Evolutionary conservation across 2,888 invertebrate species (phyloP), one percentile per base, ranked within the genome.

Genomic region (Palloptera scutellata): DNA sequence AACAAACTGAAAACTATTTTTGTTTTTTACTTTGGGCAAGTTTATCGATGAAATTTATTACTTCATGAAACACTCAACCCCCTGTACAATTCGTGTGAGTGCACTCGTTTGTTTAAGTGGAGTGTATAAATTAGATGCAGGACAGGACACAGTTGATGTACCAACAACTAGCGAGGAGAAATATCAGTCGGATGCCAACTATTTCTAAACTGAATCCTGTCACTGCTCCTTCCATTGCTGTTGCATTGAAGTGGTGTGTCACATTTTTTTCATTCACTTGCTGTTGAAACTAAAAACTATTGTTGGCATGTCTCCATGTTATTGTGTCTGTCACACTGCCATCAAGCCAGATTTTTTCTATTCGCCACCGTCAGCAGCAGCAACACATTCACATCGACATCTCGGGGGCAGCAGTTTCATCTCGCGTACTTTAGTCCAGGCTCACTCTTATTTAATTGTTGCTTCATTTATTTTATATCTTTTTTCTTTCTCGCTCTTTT

Each of bases 41-140:
- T 74, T 74, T 72, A 74, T 73, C 71, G 72, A 74, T 75, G 70
- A 74, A 75, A 75, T 75, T 74, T 75, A 75, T 75, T 74, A 67
- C 71, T 55, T 71, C 68, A 68, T 70, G 17, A 19, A n/a, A 48
- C 48, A 53, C 19, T 15, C 6, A 53, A 11, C 19, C 17, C 53
- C 4, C 15, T n/a, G 1, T 11, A 53, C 19, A 15, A 53, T 48
- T 48, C 48, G 48, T 15, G 12, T 48, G 48, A 48, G 48, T 48
- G 48, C 13, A 12, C 48, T 48, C 48, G 48, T 48, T 48, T n/a
- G 12, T n/a, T 48, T 48, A 48, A n/a, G 12, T 48, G 48, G 8
- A 48, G 15, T 48, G 8, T 48, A 48, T n/a, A 12, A 48, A 48
- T 48, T n/a, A 12, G 48, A 48, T 30, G 62, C 2, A 64, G 30